Percentiles rank a stretch among this genome's conserved stretches.
These are phyloP conservation scores for Portunus trituberculatus DNA, from an alignment of 1,140 invertebrate species.

Conservation along the genomic window DNA sequence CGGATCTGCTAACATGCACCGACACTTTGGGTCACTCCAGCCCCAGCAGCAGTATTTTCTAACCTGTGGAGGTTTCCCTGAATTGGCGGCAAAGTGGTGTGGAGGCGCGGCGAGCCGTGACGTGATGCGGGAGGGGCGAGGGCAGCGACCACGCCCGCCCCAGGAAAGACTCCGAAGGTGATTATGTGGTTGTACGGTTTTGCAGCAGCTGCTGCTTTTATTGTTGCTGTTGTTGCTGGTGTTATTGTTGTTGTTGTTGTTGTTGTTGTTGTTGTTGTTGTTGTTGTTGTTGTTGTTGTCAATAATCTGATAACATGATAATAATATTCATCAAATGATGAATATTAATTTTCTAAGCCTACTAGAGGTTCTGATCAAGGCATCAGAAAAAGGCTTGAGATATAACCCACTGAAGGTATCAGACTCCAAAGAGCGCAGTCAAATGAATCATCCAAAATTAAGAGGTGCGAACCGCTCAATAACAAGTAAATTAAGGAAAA, in stretches of 20 bases:
- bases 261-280: not conserved
- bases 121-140: not conserved
- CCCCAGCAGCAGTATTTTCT: not conserved
- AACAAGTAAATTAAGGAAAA: too few species aligned
- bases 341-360: too few species aligned
- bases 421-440: too few species aligned
- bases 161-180: not conserved
- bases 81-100: not conserved
- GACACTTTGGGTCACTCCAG: not conserved
- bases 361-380: too few species aligned
- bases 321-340: too few species aligned
- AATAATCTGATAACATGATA: not conserved
- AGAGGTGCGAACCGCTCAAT: too few species aligned
- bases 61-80: not conserved
- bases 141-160: not conserved
- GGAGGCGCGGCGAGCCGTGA: not conserved
- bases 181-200: not conserved
- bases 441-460: too few species aligned
- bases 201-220: not conserved
- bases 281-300: not conserved
- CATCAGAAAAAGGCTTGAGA: too few species aligned
- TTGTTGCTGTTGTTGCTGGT: not conserved
- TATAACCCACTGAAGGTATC: too few species aligned
- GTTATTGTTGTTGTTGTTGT: not conserved
- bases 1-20: not conserved